Percentiles rank a stretch among this genome's conserved stretches.
phyloP scores from a whole-genome alignment of 2,113 vertebrate species.

The Sminthopsis crassicaudata region DNA sequence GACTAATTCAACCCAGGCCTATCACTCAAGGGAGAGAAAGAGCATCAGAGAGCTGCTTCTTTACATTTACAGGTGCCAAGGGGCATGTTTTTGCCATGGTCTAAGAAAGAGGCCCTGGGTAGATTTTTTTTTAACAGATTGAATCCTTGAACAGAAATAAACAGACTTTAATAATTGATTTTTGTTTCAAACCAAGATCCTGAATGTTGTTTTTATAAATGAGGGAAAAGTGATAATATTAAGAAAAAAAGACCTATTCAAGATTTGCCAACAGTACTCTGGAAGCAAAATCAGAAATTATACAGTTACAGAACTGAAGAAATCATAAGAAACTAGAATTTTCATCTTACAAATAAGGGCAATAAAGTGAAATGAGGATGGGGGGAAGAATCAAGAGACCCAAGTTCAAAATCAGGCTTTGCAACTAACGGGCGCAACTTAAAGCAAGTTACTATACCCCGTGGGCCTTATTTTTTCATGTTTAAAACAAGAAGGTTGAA shows the following conservation, averaged over 20 bases:
- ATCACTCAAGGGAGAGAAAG: background rate
- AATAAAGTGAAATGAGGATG: background rate
- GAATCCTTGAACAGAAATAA: background rate
- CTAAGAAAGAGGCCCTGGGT: background rate
- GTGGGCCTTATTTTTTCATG: background rate
- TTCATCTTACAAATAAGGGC: background rate
- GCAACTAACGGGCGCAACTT: background rate
- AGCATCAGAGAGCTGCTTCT: background rate
- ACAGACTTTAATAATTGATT: background rate
- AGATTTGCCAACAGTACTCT: background rate
- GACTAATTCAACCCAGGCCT: background rate
- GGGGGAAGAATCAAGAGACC: background rate
- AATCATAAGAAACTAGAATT: background rate
- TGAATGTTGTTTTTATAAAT: background rate
- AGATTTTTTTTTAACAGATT: background rate
- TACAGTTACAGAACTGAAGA: background rate
- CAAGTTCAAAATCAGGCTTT: background rate
- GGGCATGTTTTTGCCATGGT: background rate
- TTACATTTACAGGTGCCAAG: background rate
- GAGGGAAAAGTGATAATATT: background rate
- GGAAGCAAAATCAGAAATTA: background rate
- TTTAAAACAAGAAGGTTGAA: conserved; percentile 1
- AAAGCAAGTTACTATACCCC: background rate
- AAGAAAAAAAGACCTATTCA: background rate
- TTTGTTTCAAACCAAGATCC: background rate